phyloP scores from a whole-genome alignment of 2,113 vertebrate genomes.

The Eudyptes chrysolophus region DNA sequence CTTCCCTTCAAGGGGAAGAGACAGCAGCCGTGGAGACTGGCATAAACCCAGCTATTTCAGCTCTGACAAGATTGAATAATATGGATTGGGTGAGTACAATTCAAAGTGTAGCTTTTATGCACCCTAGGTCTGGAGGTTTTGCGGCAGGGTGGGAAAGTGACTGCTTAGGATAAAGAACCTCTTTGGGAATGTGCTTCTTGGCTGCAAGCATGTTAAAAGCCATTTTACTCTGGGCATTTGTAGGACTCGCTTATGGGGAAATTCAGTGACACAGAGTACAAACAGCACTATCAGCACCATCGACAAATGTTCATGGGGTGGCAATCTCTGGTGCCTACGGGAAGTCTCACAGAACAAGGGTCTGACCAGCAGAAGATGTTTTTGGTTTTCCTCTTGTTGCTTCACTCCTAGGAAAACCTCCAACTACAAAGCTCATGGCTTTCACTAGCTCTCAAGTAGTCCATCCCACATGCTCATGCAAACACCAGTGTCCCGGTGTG shows the following conservation, averaged over 20 bases:
- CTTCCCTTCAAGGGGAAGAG: not conserved
- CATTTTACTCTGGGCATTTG: not conserved
- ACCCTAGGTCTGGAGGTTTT: not conserved
- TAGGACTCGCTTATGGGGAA: not conserved
- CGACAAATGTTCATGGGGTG: not conserved
- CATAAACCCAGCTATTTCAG: not conserved
- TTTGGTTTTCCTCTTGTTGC: not conserved
- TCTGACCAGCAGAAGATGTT: not conserved
- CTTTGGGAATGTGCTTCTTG: not conserved
- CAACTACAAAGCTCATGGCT: not conserved
- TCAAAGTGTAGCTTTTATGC: not conserved
- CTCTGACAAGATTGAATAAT: not conserved
- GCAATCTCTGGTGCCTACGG: not conserved
- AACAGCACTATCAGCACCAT: not conserved
- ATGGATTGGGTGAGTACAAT: not conserved
- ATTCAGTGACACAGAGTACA: not conserved
- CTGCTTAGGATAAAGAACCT: not conserved
- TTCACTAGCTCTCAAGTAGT: fast-evolving
- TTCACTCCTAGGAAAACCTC: not conserved
- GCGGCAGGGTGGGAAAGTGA: not conserved
- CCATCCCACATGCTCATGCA: fast-evolving
- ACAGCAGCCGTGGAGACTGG: not conserved
- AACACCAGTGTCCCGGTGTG: too few relatives aligned
- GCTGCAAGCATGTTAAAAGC: not conserved
- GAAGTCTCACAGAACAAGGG: not conserved